A percentile compares a stretch with the other conserved stretches of the same genome.
Conservation (phyloP, 2,797 vertebrate genomes). For the Anomalospiza imberbis region DNA sequence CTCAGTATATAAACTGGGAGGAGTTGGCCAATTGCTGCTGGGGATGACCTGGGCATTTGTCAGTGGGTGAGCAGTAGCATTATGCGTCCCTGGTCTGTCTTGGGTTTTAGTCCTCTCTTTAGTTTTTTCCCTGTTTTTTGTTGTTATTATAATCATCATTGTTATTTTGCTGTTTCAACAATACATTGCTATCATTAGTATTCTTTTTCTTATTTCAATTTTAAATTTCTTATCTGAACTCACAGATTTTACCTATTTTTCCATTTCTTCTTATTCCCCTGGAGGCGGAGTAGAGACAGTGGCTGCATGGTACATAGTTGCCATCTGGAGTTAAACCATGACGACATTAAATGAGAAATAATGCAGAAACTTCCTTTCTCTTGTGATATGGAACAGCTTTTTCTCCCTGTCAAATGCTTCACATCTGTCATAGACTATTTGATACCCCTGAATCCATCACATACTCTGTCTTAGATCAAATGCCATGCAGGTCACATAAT, state of each 20-base stretch:
- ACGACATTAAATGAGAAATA: not conserved
- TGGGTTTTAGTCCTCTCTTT: not conserved
- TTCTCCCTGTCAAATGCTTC: not conserved
- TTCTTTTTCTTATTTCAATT: not conserved
- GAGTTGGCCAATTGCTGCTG: not conserved
- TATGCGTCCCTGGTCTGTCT: not conserved
- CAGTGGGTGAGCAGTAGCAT: not conserved
- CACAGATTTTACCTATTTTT: not conserved
- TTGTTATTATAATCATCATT: not conserved
- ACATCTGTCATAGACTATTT: not conserved
- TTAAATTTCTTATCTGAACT: not conserved
- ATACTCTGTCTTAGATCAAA: not conserved
- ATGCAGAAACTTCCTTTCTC: not conserved
- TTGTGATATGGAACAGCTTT: not conserved
- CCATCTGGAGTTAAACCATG: not conserved
- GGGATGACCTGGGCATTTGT: not conserved
- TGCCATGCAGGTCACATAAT: not conserved
- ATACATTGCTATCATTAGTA: not conserved
- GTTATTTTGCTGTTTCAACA: not conserved
- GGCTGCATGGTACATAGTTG: not conserved
- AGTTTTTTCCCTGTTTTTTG: not conserved
- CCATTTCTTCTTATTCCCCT: not conserved
- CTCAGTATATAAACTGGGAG: not conserved
- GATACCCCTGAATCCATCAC: not conserved
- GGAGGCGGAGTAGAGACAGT: not conserved